Percentiles rank a stretch among this genome's conserved stretches.
Evolutionary conservation across 2,113 vertebrate genomes (phyloP).

Genomic region (Rhynchomys soricoides): DNA sequence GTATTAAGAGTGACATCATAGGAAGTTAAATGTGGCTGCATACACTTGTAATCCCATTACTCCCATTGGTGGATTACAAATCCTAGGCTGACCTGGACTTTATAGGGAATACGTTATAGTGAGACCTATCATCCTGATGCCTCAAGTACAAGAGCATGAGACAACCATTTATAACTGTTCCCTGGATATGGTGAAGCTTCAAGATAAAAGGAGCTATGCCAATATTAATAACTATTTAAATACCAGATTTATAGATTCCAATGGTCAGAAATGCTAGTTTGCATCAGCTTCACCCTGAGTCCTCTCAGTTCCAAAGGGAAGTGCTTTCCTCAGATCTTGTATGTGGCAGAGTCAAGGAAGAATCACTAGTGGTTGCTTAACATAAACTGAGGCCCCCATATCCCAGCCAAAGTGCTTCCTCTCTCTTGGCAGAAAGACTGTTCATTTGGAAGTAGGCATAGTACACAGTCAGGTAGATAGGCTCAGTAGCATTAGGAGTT

Average conservation of each 20-base stretch:
- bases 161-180: not conserved
- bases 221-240: not conserved
- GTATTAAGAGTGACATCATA: not conserved
- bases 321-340: not conserved
- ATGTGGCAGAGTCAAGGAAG: not conserved
- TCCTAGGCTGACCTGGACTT: not conserved
- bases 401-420: not conserved
- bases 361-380: not conserved
- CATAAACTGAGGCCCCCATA: not conserved
- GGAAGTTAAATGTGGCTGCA: not conserved
- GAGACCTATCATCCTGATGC: not conserved
- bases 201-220: not conserved
- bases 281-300: fast-evolving
- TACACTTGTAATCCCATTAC: not conserved
- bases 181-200: not conserved
- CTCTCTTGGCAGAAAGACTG: not conserved
- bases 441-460: not conserved
- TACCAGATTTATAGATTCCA: too few species aligned
- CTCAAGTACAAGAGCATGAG: not conserved
- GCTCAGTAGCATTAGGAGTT: not conserved
- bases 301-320: not conserved
- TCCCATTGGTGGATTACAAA: too few species aligned
- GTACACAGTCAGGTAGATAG: fast-evolving
- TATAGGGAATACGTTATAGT: not conserved
- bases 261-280: not conserved